These are phyloP conservation scores for Scaptomyza parva DNA, from an alignment of 2,888 invertebrate genomes.

Conservation along the genomic window DNA sequence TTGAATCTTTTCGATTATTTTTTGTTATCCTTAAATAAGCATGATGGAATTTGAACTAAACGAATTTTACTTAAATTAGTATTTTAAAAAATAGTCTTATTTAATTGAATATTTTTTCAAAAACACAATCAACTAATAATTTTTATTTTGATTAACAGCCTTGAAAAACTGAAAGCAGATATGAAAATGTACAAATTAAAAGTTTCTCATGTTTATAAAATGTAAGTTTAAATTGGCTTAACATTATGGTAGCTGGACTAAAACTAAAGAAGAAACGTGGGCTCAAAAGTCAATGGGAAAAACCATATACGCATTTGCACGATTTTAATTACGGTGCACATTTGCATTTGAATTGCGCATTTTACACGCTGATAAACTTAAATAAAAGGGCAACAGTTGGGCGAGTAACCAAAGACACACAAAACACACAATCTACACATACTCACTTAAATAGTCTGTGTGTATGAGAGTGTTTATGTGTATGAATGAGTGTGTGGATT, in stretches of 20 bases:
- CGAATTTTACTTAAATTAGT: too few species aligned
- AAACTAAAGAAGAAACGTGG: constrained; percentile 6
- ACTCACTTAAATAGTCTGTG: constrained; percentile 7
- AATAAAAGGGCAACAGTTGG: constrained; percentile 76
- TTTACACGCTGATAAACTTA: constrained; percentile 76
- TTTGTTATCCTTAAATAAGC: too few species aligned
- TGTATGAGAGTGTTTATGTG: constrained; percentile 6
- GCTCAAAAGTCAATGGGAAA: constrained; percentile 31
- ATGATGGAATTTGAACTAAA: too few species aligned
- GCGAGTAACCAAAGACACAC: constrained; percentile 53
- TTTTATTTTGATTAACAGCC: too few species aligned
- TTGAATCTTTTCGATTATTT: too few species aligned
- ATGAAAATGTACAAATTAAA: too few species aligned
- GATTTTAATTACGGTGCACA: constrained; percentile 79
- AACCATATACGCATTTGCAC: constrained; percentile 61
- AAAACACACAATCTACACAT: constrained; percentile 19
- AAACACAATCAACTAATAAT: too few species aligned
- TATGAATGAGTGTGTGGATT: constrained; percentile 27
- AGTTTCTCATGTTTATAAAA: constrained; percentile 34
- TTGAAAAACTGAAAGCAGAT: too few species aligned
- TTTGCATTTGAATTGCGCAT: constrained; percentile 81
- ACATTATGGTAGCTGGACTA: constrained; percentile 1
- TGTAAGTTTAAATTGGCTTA: constrained; percentile 39
- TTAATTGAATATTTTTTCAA: too few species aligned
- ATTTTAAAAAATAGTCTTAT: too few species aligned